Evolutionary conservation across 2,113 vertebrate species (phyloP).

Genomic region (Carollia perspicillata): DNA sequence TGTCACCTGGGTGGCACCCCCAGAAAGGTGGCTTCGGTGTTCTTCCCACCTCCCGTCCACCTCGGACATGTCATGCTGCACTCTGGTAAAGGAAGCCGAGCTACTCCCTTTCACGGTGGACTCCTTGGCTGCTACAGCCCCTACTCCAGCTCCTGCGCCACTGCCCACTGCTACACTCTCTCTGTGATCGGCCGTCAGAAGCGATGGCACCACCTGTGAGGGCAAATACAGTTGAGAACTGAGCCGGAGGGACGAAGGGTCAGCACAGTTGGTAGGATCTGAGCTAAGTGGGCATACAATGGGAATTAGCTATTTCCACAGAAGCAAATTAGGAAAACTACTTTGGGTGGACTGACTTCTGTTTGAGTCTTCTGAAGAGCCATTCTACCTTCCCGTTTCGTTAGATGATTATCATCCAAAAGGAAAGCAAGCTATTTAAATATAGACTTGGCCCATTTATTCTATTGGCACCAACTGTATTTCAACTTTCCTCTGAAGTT

Average conservation of each 20-base stretch:
- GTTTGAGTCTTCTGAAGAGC: not conserved
- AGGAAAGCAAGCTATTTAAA: not conserved
- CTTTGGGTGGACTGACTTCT: not conserved
- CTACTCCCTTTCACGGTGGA: not conserved
- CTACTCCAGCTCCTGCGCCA: not conserved
- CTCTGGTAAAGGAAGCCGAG: slow-evolving; percentile 21
- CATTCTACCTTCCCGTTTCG: not conserved
- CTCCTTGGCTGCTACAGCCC: slow-evolving; percentile 11
- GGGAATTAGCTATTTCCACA: not conserved
- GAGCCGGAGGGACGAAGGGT: not conserved
- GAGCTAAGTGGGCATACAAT: not conserved
- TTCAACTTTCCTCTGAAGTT: not conserved
- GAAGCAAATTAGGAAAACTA: not conserved
- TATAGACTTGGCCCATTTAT: not conserved
- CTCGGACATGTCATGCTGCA: not conserved
- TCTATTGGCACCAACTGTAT: not conserved
- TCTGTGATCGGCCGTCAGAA: not conserved
- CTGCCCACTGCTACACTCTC: not conserved
- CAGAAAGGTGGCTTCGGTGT: slow-evolving; percentile 65
- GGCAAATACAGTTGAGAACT: not conserved
- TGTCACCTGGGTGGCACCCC: not conserved
- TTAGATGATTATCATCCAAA: not conserved
- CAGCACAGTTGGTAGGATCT: rapidly evolving
- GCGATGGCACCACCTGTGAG: slow-evolving; percentile 32
- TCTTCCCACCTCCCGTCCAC: slow-evolving; percentile 76